phyloP scores from a whole-genome alignment of 2,888 invertebrate species.

The Lochmaea capreae region DNA sequence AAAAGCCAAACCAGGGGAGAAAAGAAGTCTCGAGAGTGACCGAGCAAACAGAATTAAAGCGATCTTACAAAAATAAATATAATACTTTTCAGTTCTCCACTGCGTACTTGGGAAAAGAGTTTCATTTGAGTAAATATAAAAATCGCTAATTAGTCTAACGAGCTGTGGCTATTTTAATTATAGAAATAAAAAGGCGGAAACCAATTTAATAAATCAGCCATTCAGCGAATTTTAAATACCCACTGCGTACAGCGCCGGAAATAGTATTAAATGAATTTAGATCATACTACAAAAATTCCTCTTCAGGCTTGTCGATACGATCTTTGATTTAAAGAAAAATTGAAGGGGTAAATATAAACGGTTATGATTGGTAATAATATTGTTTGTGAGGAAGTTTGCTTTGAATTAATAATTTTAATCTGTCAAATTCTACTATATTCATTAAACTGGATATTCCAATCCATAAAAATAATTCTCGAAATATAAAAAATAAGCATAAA shows the following conservation, averaged over 20 bases:
- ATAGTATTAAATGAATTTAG: not conserved
- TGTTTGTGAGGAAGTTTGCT: too few relatives aligned
- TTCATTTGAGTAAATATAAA: conserved; percentile 50
- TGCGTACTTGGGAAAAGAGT: conserved; percentile 33
- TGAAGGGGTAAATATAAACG: too few relatives aligned
- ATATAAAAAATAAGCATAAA: too few relatives aligned
- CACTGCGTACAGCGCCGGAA: conserved; percentile 6
- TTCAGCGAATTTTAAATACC: conserved; percentile 8
- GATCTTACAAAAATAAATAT: conserved; percentile 52
- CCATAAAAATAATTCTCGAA: too few relatives aligned
- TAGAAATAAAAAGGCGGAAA: conserved; percentile 35
- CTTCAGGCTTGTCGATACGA: too few relatives aligned
- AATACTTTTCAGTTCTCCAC: conserved; percentile 37
- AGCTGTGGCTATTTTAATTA: conserved; percentile 56
- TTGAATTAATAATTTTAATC: too few relatives aligned
- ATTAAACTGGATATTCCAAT: too few relatives aligned
- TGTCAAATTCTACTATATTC: too few relatives aligned
- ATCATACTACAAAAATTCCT: too few relatives aligned
- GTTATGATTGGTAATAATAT: too few relatives aligned
- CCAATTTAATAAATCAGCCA: not conserved
- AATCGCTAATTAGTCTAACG: conserved; percentile 58
- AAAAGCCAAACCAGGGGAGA: conserved; percentile 34
- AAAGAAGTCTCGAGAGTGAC: conserved; percentile 24
- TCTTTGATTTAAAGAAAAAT: too few relatives aligned
- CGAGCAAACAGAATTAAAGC: conserved; percentile 51